Evolutionary conservation across 2,888 invertebrate species (phyloP), one percentile per base, ranked within the genome.

Genomic region (Megamerina dolium): DNA sequence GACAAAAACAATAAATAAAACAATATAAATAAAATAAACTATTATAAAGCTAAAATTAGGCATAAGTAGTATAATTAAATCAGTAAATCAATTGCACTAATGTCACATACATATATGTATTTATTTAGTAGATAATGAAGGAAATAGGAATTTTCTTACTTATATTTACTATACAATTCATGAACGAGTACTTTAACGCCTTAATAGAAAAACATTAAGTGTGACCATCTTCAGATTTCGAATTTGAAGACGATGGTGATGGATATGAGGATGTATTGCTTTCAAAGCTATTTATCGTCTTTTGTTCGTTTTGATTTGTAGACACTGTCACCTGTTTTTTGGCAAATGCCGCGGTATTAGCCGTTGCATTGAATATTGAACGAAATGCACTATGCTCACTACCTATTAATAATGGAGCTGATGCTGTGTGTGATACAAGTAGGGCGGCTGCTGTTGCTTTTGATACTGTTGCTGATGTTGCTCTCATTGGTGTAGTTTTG

Each of bases 381-480:
- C 39, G 34, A 72, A 90, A 90, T 13, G 90, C 90, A 72, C 87
- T 88, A 77, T 88, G 85, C 75, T 89, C 88, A 74, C 90, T 89
- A 72, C 90, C 89, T 87, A 90, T 88, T 70, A 74, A 75, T 68
- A 74, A 75, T 70, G 73, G 70, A 70, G 61, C 64, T 70, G 70
- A 70, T 72, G 66, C 71, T 70, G 67, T 71, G 70, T 59, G 65
- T 64, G 65, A 71, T 63, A 61, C 62, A 49, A 55, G 57, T 43
- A 43, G 37, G 53, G 59, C 71, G 70, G 64, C 73, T 72, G 73
- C 66, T 70, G 54, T 39, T 41, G 50, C 37, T 43, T 43, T 16
- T 26, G 32, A n/a, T 34, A 38, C 6, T 41, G 46, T 63, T 77
- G 77, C 49, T 74, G 77, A 37, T 37, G 35, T 38, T n/a, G n/a